Evolutionary conservation across 2,113 vertebrate genomes (phyloP).

Genomic region (Lepus americanus): DNA sequence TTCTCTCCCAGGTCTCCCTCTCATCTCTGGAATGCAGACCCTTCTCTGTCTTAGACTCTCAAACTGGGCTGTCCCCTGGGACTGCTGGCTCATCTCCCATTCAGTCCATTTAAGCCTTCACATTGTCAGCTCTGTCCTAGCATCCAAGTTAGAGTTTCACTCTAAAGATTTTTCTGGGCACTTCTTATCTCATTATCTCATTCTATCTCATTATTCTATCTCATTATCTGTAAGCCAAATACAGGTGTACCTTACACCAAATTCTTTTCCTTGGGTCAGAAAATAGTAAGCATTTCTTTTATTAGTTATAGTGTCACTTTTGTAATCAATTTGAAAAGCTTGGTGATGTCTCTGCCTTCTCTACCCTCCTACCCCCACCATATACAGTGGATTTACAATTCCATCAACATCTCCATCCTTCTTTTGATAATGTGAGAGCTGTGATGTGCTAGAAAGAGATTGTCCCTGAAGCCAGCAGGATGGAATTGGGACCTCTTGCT

Average conservation of each 20-base stretch:
- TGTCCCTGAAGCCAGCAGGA: background rate
- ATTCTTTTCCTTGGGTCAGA: background rate
- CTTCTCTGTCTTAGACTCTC: background rate
- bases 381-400: background rate
- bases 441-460: background rate
- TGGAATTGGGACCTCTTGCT: background rate
- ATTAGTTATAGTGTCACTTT: background rate
- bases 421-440: background rate
- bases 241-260: background rate
- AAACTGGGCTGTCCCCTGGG: background rate
- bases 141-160: background rate
- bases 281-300: background rate
- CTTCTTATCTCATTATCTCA: background rate
- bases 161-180: background rate
- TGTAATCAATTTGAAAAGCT: background rate
- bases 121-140: background rate
- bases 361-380: too few species aligned
- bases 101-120: background rate
- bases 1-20: background rate
- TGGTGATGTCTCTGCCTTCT: background rate
- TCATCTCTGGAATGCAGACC: background rate
- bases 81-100: background rate
- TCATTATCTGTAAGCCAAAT: background rate
- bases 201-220: background rate
- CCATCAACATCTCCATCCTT: background rate